phyloP scores from a whole-genome alignment of 2,888 invertebrate genomes.

The Lasioglossum calceatum region DNA sequence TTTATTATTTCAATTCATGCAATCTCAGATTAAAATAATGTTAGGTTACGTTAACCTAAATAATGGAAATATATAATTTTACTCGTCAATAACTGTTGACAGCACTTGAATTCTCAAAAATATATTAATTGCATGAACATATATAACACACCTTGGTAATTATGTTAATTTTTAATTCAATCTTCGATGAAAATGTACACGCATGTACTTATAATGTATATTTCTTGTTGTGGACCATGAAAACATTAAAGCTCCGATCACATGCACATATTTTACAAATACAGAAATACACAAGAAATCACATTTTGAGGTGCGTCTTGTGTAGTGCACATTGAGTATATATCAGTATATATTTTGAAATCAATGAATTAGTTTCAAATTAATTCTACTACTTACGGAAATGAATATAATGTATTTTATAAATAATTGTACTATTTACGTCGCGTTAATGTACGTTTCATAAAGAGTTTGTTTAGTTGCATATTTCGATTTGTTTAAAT shows the following conservation, averaged over 20 bases:
- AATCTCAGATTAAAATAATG: background rate
- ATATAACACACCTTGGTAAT: background rate
- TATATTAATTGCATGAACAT: background rate
- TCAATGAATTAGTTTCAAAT: constrained; percentile 14
- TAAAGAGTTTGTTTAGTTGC: constrained; percentile 27
- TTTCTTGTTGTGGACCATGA: background rate
- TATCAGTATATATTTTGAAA: background rate
- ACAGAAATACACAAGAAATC: background rate
- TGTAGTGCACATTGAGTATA: background rate
- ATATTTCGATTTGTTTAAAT: constrained; percentile 10
- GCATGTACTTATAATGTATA: too few species aligned
- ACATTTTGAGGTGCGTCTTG: constrained; percentile 8
- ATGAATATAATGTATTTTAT: constrained; percentile 29
- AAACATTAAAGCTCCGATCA: constrained; percentile 26
- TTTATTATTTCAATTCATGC: background rate
- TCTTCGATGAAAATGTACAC: background rate
- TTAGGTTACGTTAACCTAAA: constrained; percentile 10
- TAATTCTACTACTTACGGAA: constrained; percentile 13
- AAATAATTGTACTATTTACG: constrained; percentile 32
- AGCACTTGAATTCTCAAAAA: background rate
- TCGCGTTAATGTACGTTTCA: constrained; percentile 5
- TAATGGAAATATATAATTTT: background rate
- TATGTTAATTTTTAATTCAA: background rate
- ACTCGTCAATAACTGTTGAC: background rate
- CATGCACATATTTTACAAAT: constrained; percentile 9